phyloP scores from a whole-genome alignment of 2,113 vertebrate species.

The Indicator indicator region DNA sequence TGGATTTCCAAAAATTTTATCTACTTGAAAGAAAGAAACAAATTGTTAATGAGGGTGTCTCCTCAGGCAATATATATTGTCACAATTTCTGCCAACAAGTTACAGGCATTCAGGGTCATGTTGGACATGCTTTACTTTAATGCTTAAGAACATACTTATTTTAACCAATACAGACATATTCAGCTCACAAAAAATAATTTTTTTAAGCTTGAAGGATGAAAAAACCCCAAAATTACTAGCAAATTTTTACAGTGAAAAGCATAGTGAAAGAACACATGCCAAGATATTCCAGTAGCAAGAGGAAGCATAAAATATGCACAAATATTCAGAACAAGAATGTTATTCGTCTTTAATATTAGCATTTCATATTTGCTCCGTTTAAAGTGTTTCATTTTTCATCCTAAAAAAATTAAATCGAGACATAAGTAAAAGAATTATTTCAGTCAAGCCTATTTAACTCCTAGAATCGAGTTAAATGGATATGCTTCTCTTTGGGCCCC shows the following conservation, averaged over 20 bases:
- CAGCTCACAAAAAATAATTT: constrained; percentile 29
- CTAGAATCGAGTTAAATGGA: not conserved
- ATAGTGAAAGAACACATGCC: not conserved
- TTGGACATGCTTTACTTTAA: constrained; percentile 33
- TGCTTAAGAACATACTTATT: constrained; percentile 4
- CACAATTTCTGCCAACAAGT: constrained; percentile 50
- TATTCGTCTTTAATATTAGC: not conserved
- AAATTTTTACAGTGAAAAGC: not conserved
- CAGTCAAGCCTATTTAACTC: not conserved
- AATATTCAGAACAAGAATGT: not conserved
- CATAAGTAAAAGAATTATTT: not conserved
- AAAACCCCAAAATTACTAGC: not conserved
- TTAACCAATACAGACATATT: constrained; percentile 48
- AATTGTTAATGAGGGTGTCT: constrained; percentile 47
- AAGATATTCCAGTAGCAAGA: not conserved
- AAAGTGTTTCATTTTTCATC: not conserved
- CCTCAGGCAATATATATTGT: constrained; percentile 45
- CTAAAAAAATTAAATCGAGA: not conserved
- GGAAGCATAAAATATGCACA: not conserved
- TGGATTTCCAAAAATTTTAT: constrained; percentile 20
- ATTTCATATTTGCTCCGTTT: not conserved
- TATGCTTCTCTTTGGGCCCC: not conserved
- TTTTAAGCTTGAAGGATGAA: not conserved
- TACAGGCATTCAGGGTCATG: constrained; percentile 22
- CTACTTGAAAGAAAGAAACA: constrained; percentile 25